Percentiles rank a stretch among this genome's conserved stretches.
Conservation (phyloP, 2,113 vertebrate species). For the Etheostoma spectabile region DNA sequence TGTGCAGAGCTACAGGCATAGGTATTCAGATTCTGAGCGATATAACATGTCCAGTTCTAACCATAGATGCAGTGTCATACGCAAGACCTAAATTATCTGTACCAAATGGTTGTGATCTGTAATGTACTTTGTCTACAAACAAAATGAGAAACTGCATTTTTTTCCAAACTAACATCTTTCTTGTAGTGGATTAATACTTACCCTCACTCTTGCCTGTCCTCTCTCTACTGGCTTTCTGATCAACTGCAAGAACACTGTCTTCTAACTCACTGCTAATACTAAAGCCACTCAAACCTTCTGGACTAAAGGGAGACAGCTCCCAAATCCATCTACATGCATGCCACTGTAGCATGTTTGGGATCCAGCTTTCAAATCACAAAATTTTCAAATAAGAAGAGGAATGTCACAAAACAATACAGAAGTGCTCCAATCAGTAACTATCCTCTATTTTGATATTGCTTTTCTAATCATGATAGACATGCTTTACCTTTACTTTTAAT, state of each 20-base stretch:
- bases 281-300: slow-evolving; percentile 79
- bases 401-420: slow-evolving; percentile 62
- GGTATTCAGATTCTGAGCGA: slow-evolving; percentile 55
- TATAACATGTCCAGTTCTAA: slow-evolving; percentile 53
- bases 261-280: slow-evolving; percentile 84
- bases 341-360: slow-evolving; percentile 86
- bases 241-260: slow-evolving; percentile 81
- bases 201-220: slow-evolving; percentile 74
- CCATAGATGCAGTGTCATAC: slow-evolving; percentile 49
- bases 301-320: slow-evolving; percentile 80
- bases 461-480: slow-evolving; percentile 81
- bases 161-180: slow-evolving; percentile 84
- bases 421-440: slow-evolving; percentile 69
- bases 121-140: slow-evolving; percentile 78
- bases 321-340: slow-evolving; percentile 88
- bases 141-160: slow-evolving; percentile 89
- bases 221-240: slow-evolving; percentile 83
- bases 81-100: slow-evolving; percentile 63
- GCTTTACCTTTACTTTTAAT: slow-evolving; percentile 80
- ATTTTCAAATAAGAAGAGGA: slow-evolving; percentile 76
- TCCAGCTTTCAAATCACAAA: slow-evolving; percentile 72
- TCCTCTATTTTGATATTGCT: slow-evolving; percentile 76
- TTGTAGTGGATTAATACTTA: slow-evolving; percentile 85
- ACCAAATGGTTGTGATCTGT: slow-evolving; percentile 82
- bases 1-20: slow-evolving; percentile 55